Evolutionary conservation across 1,140 invertebrate species (phyloP).

Genomic region (Tachypleus tridentatus): DNA sequence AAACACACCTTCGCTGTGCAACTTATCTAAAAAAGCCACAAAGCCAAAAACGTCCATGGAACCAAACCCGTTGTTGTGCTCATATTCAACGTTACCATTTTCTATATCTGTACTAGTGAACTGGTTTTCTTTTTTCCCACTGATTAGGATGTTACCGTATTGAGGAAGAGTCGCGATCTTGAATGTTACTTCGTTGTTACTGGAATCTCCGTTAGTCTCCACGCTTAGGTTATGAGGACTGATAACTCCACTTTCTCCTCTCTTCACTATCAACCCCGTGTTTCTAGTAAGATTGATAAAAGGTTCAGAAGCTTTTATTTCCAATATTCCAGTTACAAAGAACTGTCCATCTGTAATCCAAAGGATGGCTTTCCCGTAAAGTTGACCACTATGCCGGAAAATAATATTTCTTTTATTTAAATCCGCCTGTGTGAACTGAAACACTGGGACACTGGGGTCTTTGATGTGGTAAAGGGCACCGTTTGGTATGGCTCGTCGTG

Average conservation of each 20-base stretch:
- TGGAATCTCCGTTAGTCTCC: conserved; percentile 58
- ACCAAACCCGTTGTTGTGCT: conserved; percentile 23
- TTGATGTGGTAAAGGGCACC: conserved; percentile 43
- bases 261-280: conserved; percentile 35
- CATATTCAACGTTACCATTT: conserved; percentile 31
- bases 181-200: conserved; percentile 33
- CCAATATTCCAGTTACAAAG: conserved; percentile 35
- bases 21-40: conserved; percentile 31
- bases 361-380: conserved; percentile 56
- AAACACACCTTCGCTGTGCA: conserved; percentile 42
- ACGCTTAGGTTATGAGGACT: conserved; percentile 38
- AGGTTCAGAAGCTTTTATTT: conserved; percentile 39
- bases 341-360: conserved; percentile 55
- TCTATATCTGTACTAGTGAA: conserved; percentile 38
- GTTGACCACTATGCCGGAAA: conserved; percentile 67
- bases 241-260: conserved; percentile 30
- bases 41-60: conserved; percentile 20
- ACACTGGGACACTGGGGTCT: conserved; percentile 29
- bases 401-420: conserved; percentile 61
- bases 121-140: conserved; percentile 21
- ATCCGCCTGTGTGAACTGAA: conserved; percentile 74
- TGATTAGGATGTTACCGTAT: conserved; percentile 32
- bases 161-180: conserved; percentile 34
- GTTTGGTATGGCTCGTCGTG: conserved; percentile 57
- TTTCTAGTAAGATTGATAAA: conserved; percentile 38